These are phyloP conservation scores for Caradrina kadenii DNA, from an alignment of 2,888 invertebrate species.

Conservation along the genomic window DNA sequence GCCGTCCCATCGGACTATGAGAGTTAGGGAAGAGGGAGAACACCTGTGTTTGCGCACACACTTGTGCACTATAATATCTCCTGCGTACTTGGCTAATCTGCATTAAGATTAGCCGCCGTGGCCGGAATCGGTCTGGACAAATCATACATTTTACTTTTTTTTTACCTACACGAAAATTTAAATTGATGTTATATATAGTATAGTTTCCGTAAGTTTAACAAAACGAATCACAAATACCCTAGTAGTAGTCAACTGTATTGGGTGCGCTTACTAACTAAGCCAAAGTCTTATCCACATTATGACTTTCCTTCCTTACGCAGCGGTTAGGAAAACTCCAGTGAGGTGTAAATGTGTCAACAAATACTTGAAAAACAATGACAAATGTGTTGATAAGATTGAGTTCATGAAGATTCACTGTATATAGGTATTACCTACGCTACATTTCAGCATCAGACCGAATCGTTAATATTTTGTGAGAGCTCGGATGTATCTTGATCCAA, in stretches of 20 bases:
- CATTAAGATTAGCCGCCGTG: too few relatives aligned
- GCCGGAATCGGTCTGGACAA: too few relatives aligned
- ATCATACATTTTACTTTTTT: too few relatives aligned
- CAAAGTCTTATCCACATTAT: conserved; percentile 20
- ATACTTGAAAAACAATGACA: neutral
- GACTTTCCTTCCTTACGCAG: conserved; percentile 5
- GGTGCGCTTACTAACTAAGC: neutral
- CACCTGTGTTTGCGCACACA: too few relatives aligned
- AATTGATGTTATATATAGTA: conserved; percentile 1
- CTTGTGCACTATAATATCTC: too few relatives aligned
- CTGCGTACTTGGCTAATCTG: too few relatives aligned
- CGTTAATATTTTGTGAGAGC: neutral
- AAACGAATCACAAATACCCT: conserved; percentile 15
- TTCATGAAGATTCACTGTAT: neutral
- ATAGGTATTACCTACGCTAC: neutral
- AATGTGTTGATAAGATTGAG: neutral
- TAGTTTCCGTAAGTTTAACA: conserved; percentile 5
- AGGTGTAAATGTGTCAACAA: conserved; percentile 2
- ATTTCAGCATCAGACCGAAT: neutral
- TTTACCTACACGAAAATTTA: conserved; percentile 2
- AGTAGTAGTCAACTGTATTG: conserved; percentile 1
- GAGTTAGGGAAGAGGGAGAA: too few relatives aligned
- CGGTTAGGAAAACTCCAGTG: neutral
- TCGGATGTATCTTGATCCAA: neutral
- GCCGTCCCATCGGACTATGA: too few relatives aligned